Percentiles rank a stretch among this genome's conserved stretches.
phyloP scores from a whole-genome alignment of 2,113 vertebrate genomes.

The Vireo altiloquus region DNA sequence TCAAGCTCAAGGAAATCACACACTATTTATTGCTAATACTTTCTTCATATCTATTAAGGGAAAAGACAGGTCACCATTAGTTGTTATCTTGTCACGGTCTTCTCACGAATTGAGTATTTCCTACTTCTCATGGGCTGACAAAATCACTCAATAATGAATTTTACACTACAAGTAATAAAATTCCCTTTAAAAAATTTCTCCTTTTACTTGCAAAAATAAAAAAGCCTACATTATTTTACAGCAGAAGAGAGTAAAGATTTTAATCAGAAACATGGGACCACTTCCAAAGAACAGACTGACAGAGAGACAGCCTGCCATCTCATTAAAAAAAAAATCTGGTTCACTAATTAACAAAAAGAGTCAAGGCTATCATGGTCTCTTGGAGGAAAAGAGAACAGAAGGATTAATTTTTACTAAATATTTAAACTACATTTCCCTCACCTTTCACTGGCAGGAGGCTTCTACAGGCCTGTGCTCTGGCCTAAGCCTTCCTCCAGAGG shows the following conservation, averaged over 20 bases:
- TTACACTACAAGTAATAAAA: not conserved
- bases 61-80: not conserved
- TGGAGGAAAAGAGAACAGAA: not conserved
- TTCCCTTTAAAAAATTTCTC: not conserved
- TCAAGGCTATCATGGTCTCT: not conserved
- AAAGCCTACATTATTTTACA: not conserved
- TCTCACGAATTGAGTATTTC: not conserved
- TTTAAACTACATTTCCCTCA: not conserved
- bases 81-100: not conserved
- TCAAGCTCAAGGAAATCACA: not conserved
- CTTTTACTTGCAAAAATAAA: not conserved
- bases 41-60: not conserved
- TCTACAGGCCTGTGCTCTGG: not conserved
- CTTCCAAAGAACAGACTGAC: slow-evolving; percentile 48
- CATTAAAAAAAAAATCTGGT: not conserved
- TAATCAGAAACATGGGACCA: slow-evolving; percentile 28
- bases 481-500: not conserved
- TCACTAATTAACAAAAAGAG: slow-evolving; percentile 25
- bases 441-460: not conserved
- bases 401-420: not conserved
- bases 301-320: slow-evolving; percentile 32
- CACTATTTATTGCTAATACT: not conserved
- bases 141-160: not conserved
- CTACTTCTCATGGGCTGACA: not conserved
- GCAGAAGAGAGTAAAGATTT: slow-evolving; percentile 14